Evolutionary conservation across 2,888 invertebrate genomes (phyloP).

Genomic region (Oxytorus armatus): DNA sequence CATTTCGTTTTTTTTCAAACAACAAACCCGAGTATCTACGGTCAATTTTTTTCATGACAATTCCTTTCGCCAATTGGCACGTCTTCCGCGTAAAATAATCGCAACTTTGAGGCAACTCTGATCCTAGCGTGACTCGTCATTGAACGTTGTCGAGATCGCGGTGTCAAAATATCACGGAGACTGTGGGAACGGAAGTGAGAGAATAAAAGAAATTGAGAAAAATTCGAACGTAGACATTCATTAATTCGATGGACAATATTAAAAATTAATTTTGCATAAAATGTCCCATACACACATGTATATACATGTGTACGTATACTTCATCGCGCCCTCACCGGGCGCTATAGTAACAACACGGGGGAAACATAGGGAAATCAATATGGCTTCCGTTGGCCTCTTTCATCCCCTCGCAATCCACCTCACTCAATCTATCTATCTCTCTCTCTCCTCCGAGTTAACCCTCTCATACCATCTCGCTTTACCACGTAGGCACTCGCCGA

Average conservation of each 20-base stretch:
- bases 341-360: constrained; percentile 84
- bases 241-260: neutral
- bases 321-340: constrained; percentile 81
- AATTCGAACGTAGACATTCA: neutral
- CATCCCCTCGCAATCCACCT: constrained; percentile 72
- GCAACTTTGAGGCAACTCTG: too few species aligned
- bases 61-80: too few species aligned
- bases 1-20: neutral
- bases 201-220: too few species aligned
- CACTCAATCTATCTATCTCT: constrained; percentile 67
- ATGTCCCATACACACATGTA: neutral
- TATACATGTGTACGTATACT: constrained; percentile 75
- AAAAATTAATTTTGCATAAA: neutral
- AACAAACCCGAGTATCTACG: too few species aligned
- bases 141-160: too few species aligned
- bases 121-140: too few species aligned
- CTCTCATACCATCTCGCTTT: constrained; percentile 58
- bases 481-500: constrained; percentile 26
- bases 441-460: constrained; percentile 25
- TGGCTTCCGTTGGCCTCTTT: constrained; percentile 84
- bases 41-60: too few species aligned
- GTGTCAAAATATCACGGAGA: too few species aligned
- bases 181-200: too few species aligned
- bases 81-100: too few species aligned
- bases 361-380: constrained; percentile 85